These are phyloP conservation scores for Heliothis subflexa DNA, from an alignment of 1,140 invertebrate species.

Conservation along the genomic window DNA sequence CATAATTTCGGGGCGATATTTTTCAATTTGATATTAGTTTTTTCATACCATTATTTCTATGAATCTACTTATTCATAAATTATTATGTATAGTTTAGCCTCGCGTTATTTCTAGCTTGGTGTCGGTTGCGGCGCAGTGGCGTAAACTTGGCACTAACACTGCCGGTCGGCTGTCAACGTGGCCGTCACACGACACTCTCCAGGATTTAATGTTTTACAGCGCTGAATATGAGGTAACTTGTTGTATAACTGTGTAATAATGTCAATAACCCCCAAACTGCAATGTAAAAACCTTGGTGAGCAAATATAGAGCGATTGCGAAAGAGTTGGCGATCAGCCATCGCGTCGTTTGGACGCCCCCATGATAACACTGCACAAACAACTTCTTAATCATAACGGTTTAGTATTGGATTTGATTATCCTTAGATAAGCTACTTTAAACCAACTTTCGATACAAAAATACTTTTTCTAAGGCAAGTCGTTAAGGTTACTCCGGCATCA, in stretches of 20 bases:
- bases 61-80: no score
- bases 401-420: constrained; percentile 13
- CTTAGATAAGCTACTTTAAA: constrained; percentile 8
- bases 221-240: constrained; percentile 68
- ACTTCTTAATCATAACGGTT: constrained; percentile 28
- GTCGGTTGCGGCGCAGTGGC: constrained; percentile 63
- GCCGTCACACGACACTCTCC: constrained; percentile 53
- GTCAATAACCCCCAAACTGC: constrained; percentile 84
- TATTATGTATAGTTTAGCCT: constrained; percentile 66
- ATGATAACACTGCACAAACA: constrained; percentile 69
- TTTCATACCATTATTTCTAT: no score
- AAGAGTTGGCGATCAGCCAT: constrained; percentile 79
- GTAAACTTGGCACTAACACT: constrained; percentile 79
- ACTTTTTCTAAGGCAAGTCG: neutral
- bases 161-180: constrained; percentile 58
- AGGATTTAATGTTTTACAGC: constrained; percentile 60
- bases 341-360: constrained; percentile 53
- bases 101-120: constrained; percentile 73
- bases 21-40: no score
- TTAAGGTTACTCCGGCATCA: no score
- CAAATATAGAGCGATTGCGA: constrained; percentile 79
- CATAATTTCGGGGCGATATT: no score
- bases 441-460: neutral
- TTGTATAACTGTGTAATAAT: constrained; percentile 74
- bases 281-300: constrained; percentile 77